These are phyloP conservation scores for Lordiphosa mommai DNA, from an alignment of 1,140 invertebrate species.

Conservation along the genomic window DNA sequence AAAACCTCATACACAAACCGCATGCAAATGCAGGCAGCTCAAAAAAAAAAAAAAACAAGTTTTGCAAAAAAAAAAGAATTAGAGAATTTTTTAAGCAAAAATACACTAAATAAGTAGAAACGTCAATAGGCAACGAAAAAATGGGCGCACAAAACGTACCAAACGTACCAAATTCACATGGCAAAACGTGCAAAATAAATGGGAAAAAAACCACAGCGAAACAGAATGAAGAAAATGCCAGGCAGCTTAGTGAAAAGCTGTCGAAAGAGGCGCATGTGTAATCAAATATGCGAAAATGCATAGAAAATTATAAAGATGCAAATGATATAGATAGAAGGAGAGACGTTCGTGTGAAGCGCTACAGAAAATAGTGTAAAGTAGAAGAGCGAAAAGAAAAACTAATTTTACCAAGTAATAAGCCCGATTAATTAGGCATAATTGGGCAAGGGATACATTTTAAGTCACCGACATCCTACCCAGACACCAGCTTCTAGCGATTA, in stretches of 20 bases:
- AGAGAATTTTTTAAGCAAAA: constrained; percentile 61
- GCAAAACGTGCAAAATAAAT: constrained; percentile 14
- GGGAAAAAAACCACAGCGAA: background rate
- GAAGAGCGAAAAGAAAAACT: constrained; percentile 42
- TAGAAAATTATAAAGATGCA: constrained; percentile 47
- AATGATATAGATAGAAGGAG: constrained; percentile 27
- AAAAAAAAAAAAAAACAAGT: constrained; percentile 50
- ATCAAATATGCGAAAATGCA: constrained; percentile 60
- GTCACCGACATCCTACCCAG: no score
- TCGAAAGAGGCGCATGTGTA: constrained; percentile 46
- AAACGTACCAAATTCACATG: constrained; percentile 50
- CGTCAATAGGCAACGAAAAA: constrained; percentile 62
- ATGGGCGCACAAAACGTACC: constrained; percentile 51
- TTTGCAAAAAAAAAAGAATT: constrained; percentile 45
- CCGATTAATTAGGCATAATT: constrained; percentile 60
- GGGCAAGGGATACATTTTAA: constrained; percentile 2
- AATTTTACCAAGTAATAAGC: constrained; percentile 47
- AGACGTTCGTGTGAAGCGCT: constrained; percentile 20
- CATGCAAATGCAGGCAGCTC: constrained; percentile 63
- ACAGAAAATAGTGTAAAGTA: constrained; percentile 34
- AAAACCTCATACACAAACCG: constrained; percentile 56
- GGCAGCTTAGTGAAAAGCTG: constrained; percentile 42
- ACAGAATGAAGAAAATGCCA: constrained; percentile 8
- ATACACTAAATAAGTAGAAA: constrained; percentile 70
- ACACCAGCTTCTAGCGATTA: no score